Base-by-base conservation (phyloP, 1,140 invertebrate species). In the Drosophila nebulosa region DNA sequence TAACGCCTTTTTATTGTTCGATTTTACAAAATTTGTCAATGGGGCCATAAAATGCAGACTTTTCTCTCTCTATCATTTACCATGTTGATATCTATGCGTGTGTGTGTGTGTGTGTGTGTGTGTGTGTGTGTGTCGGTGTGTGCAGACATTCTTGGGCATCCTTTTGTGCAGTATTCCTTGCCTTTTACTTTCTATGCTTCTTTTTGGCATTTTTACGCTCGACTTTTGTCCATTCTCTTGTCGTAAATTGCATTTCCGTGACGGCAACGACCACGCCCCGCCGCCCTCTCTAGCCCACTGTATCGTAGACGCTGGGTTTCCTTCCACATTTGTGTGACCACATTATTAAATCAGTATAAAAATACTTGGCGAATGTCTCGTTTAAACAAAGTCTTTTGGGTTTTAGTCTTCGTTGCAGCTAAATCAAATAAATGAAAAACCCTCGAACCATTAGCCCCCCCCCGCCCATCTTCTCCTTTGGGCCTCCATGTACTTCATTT, bases 291-390 rank as follows among this genome's bases (percentile, higher is more conserved):
- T n/a, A n/a, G 14, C 4, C 22, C 22, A 12, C 18, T 0, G 5
- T 6, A 24, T 9, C 5, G 3, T 32, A 10, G 30, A 32, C 10
- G 5, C 4, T 10, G 9, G 27, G 7, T 9, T 2, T 30, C 27
- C 9, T 42, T 16, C 7, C 14, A 32, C 30, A 32, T 42, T 42
- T 59, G 59, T 52, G 35, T 71, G 79, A 64, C 65, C 80, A 73
- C 83, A 71, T 88, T 85, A 85, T 88, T 88, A 85, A 85, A 85
- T 85, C 83, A 83, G 74, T 65, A 78, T 78, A 81, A 83, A 74
- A 85, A 53, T 27, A 68, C 64, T 50, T 14, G n/a, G 22, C 9
- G 4, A n/a, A 24, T 57, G 14, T 26, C 4, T 51, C 26, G 46
- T 46, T 62, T 59, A 74, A 73, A 58, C 51, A 57, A 57, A 21